Base-by-base conservation (phyloP, 2,888 invertebrate species). In the Adineta ricciae region DNA sequence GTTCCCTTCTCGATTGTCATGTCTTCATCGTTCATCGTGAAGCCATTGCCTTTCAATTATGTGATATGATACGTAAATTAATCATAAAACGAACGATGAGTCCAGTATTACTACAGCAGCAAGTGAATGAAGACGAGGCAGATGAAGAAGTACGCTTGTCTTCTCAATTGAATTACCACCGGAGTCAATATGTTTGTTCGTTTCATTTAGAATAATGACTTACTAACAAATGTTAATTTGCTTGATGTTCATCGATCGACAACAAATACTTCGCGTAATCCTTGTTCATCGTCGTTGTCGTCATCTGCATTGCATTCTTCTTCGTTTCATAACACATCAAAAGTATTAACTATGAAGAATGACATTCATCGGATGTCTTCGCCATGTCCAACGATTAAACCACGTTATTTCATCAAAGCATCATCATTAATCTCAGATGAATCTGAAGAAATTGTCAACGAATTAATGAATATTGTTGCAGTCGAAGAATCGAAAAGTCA, bases 21-120 rank as follows among this genome's bases (percentile, higher is more conserved):
- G 24, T 41, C 24, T 78, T 78, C 41, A 24, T 24, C 14, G 11
- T 78, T 4, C 41, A 41, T n/a, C 38, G n/a, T n/a, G 78, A 78
- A 78, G n/a, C 38, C 11, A 78, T 1, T 41, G 78, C 78, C 38
- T 78, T 78, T 78, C 41, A 78, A 41, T 41, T 78, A 9, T 78
- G 41, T n/a, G 24, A 32, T 78, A 78, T 78, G 78, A 78, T 78
- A n/a, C 78, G 78, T n/a, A 78, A 78, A 78, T 41, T 78, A 24
- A n/a, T 78, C 21, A 41, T 41, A n/a, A 41, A 78, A 78, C 78
- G 41, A 41, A 41, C 78, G n/a, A 38, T 41, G 41, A 78, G 78
- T 41, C 78, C 78, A 24, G 14, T 32, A n/a, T 24, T 38, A 78
- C n/a, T 21, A 41, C 32, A 32, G 19, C 16, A 16, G 32, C 14